A percentile compares a stretch with the other conserved stretches of the same genome.
Evolutionary conservation across 2,113 vertebrate species (phyloP).

Genomic region (Pithys albifrons): DNA sequence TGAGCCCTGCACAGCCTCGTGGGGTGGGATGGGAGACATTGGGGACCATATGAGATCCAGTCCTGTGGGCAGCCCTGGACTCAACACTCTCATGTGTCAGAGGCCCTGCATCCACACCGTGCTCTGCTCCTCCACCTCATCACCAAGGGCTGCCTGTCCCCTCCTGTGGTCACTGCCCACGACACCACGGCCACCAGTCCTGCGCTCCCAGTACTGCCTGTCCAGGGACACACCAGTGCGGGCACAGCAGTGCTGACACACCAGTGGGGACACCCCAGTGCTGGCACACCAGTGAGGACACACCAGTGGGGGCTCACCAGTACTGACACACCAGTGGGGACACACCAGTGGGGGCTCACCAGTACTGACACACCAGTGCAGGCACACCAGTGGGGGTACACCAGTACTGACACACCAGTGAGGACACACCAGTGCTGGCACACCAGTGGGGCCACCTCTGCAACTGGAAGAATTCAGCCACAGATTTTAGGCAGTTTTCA

Average conservation of each 20-base stretch:
- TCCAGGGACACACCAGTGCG: not conserved
- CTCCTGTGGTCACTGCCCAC: accelerated
- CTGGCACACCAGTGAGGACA: not conserved
- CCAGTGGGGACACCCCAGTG: not conserved
- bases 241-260: not conserved
- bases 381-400: not conserved
- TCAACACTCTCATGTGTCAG: accelerated
- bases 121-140: accelerated
- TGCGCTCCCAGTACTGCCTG: not conserved
- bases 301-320: not conserved
- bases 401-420: not conserved
- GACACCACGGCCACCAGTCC: accelerated
- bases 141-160: accelerated
- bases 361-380: not conserved
- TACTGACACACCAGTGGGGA: not conserved
- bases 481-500: not conserved
- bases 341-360: too few species aligned
- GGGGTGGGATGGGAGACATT: not conserved
- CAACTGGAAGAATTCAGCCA: not conserved
- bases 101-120: accelerated
- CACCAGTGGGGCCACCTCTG: not conserved
- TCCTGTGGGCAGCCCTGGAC: not conserved
- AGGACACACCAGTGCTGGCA: not conserved
- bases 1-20: not conserved
- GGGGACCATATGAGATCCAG: accelerated